These are phyloP conservation scores for Neoarius graeffei DNA, from an alignment of 2,113 vertebrate species.

Conservation along the genomic window DNA sequence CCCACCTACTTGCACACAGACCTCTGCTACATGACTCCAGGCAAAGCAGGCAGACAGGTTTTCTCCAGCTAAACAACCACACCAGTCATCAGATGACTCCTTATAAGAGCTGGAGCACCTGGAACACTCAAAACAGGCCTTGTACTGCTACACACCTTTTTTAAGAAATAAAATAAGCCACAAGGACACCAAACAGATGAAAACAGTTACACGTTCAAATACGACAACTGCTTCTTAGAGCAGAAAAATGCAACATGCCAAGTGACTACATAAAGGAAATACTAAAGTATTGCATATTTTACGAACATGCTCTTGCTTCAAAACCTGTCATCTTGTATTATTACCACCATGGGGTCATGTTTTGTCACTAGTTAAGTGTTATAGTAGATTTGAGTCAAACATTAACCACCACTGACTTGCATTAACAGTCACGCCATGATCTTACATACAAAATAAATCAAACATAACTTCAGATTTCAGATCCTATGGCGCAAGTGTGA, in stretches of 20 bases:
- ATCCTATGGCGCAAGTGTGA: not conserved
- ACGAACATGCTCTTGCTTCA: not conserved
- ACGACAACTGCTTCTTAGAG: not conserved
- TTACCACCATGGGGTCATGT: not conserved
- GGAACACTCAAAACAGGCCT: constrained; percentile 35
- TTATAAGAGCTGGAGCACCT: not conserved
- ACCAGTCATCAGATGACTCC: constrained; percentile 44
- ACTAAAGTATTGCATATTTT: not conserved
- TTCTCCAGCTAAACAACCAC: constrained; percentile 34
- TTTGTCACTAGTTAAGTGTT: not conserved
- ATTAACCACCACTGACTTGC: not conserved
- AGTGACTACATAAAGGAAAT: not conserved
- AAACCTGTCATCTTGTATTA: not conserved
- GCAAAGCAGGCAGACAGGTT: constrained; percentile 52
- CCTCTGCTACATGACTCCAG: constrained; percentile 44
- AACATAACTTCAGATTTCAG: not conserved
- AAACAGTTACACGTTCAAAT: not conserved
- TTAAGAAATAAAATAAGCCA: too few relatives aligned
- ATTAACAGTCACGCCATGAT: not conserved
- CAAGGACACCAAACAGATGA: too few relatives aligned
- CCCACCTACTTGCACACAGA: constrained; percentile 38
- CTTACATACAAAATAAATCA: not conserved
- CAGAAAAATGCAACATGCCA: not conserved
- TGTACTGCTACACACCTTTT: not conserved
- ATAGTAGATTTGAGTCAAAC: not conserved